phyloP scores from a whole-genome alignment of 2,888 invertebrate genomes.

The Aethes cnicana region DNA sequence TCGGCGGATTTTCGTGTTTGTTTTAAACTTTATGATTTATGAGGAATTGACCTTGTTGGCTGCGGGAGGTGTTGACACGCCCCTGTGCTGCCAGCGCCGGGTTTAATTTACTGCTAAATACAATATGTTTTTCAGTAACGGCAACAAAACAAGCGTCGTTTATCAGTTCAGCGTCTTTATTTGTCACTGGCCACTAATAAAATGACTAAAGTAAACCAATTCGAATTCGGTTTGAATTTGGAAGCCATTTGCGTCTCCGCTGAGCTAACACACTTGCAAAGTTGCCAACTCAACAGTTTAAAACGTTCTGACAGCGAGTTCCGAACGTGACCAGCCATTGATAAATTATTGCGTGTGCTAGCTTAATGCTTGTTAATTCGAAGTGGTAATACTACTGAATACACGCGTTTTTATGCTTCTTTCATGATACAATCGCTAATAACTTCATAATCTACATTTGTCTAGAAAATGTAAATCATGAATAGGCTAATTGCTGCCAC shows the following conservation, averaged over 20 bases:
- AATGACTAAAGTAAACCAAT: constrained; percentile 21
- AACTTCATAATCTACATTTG: too few species aligned
- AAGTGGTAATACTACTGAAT: background rate
- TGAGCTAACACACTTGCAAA: constrained; percentile 64
- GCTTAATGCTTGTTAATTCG: background rate
- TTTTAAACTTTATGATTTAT: constrained; percentile 76
- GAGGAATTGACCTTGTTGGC: constrained; percentile 60
- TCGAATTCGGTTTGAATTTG: constrained; percentile 34
- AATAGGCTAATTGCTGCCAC: too few species aligned
- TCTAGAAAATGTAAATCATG: too few species aligned
- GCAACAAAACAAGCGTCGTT: background rate
- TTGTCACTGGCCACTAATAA: constrained; percentile 9
- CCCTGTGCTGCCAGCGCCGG: constrained; percentile 22
- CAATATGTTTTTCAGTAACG: constrained; percentile 3
- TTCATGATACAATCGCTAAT: too few species aligned
- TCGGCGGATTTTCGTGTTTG: constrained; percentile 61
- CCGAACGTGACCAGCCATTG: constrained; percentile 57
- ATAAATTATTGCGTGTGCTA: constrained; percentile 41
- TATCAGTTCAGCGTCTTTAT: background rate
- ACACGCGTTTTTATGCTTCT: background rate
- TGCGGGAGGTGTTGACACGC: constrained; percentile 43
- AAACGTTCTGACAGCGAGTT: constrained; percentile 63
- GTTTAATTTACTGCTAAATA: constrained; percentile 29
- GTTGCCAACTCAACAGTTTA: constrained; percentile 54
- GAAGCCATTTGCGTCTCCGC: constrained; percentile 42